A percentile compares a stretch with the other conserved stretches of the same genome.
These are phyloP conservation scores for Saturnia pavonia DNA, from an alignment of 2,888 invertebrate genomes.

Conservation along the genomic window DNA sequence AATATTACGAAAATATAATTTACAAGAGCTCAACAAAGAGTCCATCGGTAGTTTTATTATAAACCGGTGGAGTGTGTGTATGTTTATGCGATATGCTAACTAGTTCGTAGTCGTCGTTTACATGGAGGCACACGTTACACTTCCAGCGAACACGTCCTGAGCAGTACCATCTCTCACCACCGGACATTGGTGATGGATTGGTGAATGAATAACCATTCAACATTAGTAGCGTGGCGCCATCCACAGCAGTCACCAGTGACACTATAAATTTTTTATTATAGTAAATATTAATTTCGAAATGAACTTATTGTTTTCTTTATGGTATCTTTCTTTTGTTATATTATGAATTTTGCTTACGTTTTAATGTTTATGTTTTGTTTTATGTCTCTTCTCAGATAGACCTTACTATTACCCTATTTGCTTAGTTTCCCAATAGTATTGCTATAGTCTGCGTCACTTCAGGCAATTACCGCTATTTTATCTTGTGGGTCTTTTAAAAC, in stretches of 20 bases:
- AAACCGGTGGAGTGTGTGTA: slow-evolving; percentile 62
- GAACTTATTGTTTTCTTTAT: neutral
- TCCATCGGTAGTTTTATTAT: slow-evolving; percentile 62
- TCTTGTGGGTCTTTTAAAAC: no score
- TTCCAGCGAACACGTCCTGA: slow-evolving; percentile 64
- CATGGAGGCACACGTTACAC: slow-evolving; percentile 69
- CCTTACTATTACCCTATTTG: no score
- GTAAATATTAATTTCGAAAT: neutral
- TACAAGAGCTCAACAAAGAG: slow-evolving; percentile 51
- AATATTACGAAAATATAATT: neutral
- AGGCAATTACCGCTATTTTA: no score
- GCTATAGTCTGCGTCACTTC: no score
- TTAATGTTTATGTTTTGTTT: neutral
- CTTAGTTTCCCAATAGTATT: no score
- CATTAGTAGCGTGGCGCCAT: slow-evolving; percentile 72
- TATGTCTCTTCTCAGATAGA: neutral
- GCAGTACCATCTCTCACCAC: slow-evolving; percentile 75
- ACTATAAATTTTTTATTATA: slow-evolving; percentile 51
- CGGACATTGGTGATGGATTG: slow-evolving; percentile 69
- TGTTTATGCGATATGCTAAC: slow-evolving; percentile 70
- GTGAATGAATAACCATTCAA: slow-evolving; percentile 69
- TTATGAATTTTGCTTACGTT: neutral
- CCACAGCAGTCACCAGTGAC: slow-evolving; percentile 69
- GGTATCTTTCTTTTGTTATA: neutral
- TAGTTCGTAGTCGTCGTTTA: slow-evolving; percentile 74